Conservation (phyloP, 2,888 invertebrate species). For the Dilophus febrilis region DNA sequence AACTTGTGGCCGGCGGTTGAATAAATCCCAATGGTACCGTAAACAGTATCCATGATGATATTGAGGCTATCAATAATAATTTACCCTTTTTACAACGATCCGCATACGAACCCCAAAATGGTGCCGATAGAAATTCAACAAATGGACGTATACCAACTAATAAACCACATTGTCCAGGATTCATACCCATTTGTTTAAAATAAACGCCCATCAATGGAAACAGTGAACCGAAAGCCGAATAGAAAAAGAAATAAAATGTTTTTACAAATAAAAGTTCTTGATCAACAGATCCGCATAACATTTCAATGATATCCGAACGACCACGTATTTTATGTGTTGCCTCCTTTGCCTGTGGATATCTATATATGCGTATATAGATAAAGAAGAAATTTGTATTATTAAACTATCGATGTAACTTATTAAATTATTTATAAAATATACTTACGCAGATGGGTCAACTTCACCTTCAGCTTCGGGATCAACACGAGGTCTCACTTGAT, state of each 20-base stretch:
- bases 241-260: slow-evolving; percentile 98
- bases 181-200: slow-evolving; percentile 99
- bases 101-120: slow-evolving; percentile 94
- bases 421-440: slow-evolving; percentile 8
- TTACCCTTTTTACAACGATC: slow-evolving; percentile 81
- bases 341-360: slow-evolving; percentile 74
- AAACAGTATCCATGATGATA: slow-evolving; percentile 92
- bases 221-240: slow-evolving; percentile 94
- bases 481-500: slow-evolving; percentile 49
- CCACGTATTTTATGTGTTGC: slow-evolving; percentile 81
- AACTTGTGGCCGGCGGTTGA: slow-evolving; percentile 83
- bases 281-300: slow-evolving; percentile 67
- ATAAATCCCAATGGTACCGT: slow-evolving; percentile 92
- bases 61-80: slow-evolving; percentile 70
- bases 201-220: slow-evolving; percentile 98
- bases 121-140: slow-evolving; percentile 91
- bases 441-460: slow-evolving; percentile 64
- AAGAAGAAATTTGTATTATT: neutral
- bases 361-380: slow-evolving; percentile 19
- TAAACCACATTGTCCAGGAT: slow-evolving; percentile 85
- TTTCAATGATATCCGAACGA: slow-evolving; percentile 66
- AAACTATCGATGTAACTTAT: neutral
- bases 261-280: slow-evolving; percentile 88
- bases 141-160: slow-evolving; percentile 93
- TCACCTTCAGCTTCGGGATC: slow-evolving; percentile 70